Evolutionary conservation across 2,888 invertebrate genomes (phyloP).

Genomic region (Conus canariensis): DNA sequence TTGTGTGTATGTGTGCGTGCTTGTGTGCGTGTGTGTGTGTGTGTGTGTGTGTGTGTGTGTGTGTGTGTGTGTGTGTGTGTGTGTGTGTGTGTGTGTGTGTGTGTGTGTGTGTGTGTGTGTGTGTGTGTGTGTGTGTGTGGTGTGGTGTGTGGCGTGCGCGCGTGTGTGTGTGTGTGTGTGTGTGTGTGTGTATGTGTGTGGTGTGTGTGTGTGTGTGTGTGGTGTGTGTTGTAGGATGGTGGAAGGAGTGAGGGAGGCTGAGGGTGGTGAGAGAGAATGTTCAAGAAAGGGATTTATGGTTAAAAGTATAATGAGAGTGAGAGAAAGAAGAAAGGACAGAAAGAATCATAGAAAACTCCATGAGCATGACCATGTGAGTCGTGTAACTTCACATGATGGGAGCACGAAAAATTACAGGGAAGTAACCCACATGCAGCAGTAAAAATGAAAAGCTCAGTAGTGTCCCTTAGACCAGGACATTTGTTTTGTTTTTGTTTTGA

Average conservation of each 20-base stretch:
- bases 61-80: neutral
- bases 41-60: neutral
- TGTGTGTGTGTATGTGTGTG: no score
- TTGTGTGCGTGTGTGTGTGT: neutral
- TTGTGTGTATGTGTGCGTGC: neutral
- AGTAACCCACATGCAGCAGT: neutral
- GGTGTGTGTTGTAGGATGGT: neutral
- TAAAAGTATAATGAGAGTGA: neutral
- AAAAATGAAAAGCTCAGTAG: neutral
- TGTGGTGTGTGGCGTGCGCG: neutral
- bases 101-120: neutral
- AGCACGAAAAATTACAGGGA: neutral
- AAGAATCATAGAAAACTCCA: no score
- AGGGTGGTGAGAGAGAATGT: conserved; percentile 17
- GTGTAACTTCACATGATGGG: no score
- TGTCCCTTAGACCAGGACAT: neutral
- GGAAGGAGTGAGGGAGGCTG: neutral
- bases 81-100: neutral
- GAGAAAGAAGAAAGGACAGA: neutral
- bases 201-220: conserved; percentile 1
- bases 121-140: neutral
- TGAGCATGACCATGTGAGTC: no score
- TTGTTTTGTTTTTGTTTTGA: no score
- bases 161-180: no score
- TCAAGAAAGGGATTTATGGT: neutral